phyloP scores from a whole-genome alignment of 2,797 vertebrate species.

The Trematomus bernacchii region DNA sequence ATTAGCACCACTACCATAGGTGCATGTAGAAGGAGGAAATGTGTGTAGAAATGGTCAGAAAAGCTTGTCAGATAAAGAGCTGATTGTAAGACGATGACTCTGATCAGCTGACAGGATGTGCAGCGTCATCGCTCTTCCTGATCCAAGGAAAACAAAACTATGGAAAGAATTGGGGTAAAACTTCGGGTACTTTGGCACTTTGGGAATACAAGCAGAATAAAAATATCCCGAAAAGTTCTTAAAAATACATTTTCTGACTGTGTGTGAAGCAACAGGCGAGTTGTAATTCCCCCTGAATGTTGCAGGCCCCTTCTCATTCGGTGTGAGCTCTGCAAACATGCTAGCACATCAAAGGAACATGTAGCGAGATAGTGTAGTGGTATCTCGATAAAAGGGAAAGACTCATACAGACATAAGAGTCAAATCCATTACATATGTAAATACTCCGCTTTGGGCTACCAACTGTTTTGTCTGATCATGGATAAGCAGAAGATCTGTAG shows the following conservation, averaged over 20 bases:
- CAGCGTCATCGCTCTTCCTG: conserved; percentile 8
- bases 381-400: conserved; percentile 18
- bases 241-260: background rate
- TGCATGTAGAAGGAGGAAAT: conserved; percentile 24
- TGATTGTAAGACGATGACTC: conserved; percentile 24
- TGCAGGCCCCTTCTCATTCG: conserved; percentile 2
- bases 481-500: conserved; percentile 53
- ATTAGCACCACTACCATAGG: conserved; percentile 28
- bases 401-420: conserved; percentile 24
- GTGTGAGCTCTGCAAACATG: conserved; percentile 22
- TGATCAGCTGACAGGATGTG: conserved; percentile 33
- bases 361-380: conserved; percentile 8
- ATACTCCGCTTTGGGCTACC: conserved; percentile 43
- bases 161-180: background rate
- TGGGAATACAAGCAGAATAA: background rate
- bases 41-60: conserved; percentile 36
- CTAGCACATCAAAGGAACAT: conserved; percentile 37
- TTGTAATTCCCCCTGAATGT: conserved; percentile 28
- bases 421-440: conserved; percentile 49
- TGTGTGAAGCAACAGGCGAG: conserved; percentile 15
- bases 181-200: background rate
- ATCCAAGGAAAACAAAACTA: conserved; percentile 7
- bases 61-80: conserved; percentile 19
- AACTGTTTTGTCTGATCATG: conserved; percentile 28
- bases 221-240: background rate